Evolutionary conservation across 2,888 invertebrate genomes (phyloP).

Genomic region (Melipona beecheii): DNA sequence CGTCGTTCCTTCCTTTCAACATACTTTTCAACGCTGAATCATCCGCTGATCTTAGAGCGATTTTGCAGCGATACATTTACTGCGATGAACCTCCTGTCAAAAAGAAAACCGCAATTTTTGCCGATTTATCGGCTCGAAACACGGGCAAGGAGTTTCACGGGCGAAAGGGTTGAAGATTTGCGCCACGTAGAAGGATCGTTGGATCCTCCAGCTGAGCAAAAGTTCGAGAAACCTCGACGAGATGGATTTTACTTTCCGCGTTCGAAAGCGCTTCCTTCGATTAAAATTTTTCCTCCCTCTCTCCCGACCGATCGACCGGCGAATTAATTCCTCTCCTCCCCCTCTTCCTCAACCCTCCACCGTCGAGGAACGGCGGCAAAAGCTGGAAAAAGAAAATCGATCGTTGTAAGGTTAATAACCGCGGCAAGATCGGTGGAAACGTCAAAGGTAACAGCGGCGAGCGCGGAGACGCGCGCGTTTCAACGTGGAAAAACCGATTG

Average conservation of each 20-base stretch:
- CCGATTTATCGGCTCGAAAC: background rate
- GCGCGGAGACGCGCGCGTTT: background rate
- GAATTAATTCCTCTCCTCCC: rapidly evolving
- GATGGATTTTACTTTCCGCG: background rate
- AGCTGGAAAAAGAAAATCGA: background rate
- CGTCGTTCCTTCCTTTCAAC: no score
- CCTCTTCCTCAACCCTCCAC: no score
- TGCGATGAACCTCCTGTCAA: no score
- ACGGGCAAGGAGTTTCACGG: background rate
- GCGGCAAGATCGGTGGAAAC: background rate
- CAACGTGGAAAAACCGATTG: background rate
- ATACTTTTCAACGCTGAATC: no score
- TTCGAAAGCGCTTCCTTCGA: background rate
- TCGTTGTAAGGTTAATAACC: background rate
- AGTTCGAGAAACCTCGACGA: background rate
- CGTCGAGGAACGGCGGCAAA: background rate
- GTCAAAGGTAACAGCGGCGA: background rate
- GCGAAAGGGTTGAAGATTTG: background rate
- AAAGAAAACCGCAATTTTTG: no score
- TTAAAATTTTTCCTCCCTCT: background rate
- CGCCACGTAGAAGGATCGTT: background rate
- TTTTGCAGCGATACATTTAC: no score
- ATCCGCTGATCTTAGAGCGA: no score
- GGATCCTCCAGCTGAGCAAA: background rate
- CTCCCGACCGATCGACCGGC: background rate